Evolutionary conservation across 2,888 invertebrate genomes (phyloP).

Genomic region (Drepanosiphum platanoidis): DNA sequence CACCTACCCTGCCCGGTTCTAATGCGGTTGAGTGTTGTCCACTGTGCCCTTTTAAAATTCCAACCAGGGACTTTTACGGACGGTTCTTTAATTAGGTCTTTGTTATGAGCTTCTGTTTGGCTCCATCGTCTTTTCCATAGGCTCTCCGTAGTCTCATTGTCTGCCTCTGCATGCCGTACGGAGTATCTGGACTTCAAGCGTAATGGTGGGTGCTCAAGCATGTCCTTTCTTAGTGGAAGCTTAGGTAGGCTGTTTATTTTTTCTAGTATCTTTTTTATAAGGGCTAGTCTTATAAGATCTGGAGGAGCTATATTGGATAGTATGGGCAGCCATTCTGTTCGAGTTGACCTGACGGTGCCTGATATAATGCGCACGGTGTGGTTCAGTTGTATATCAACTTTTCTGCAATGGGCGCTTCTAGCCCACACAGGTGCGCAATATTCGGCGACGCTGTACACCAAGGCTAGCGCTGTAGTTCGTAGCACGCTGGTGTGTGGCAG

Average conservation of each 20-base stretch:
- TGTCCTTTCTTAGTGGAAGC: neutral
- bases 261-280: neutral
- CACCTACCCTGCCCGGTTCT: too few relatives aligned
- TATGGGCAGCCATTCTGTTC: constrained; percentile 23
- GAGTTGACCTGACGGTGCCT: constrained; percentile 26
- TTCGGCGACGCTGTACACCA: constrained; percentile 18
- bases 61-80: constrained; percentile 17
- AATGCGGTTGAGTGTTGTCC: constrained; percentile 15
- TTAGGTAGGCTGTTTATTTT: neutral
- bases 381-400: constrained; percentile 32
- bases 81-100: neutral
- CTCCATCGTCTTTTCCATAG: constrained; percentile 7
- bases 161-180: neutral
- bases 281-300: neutral
- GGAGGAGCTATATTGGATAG: constrained; percentile 31
- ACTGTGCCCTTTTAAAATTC: neutral
- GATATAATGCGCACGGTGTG: constrained; percentile 31
- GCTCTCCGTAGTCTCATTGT: neutral
- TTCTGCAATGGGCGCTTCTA: neutral
- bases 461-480: neutral
- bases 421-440: constrained; percentile 15
- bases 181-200: neutral
- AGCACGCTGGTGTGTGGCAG: constrained; percentile 2
- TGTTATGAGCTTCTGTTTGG: neutral
- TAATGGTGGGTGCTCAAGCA: neutral